Percentiles rank a stretch among this genome's conserved stretches.
phyloP scores from a whole-genome alignment of 1,140 invertebrate species.

The Drosophila setifemur region DNA sequence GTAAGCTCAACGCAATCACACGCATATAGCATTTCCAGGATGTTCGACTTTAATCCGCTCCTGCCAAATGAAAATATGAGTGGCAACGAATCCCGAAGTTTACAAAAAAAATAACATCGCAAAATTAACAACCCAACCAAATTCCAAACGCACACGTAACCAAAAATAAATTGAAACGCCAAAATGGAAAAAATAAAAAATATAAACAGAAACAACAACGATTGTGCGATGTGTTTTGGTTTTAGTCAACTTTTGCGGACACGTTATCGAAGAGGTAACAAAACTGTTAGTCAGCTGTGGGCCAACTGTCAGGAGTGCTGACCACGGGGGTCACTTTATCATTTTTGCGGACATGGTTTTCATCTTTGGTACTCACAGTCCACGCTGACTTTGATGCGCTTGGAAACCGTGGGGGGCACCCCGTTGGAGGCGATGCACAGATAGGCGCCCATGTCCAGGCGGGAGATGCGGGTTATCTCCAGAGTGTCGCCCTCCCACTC shows the following conservation, averaged over 20 bases:
- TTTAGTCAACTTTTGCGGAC: conserved; percentile 15
- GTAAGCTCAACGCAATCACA: background rate
- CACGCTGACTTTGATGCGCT: conserved; percentile 95
- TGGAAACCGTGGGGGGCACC: conserved; percentile 91
- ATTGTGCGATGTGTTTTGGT: conserved; percentile 21
- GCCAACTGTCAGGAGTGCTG: conserved; percentile 3
- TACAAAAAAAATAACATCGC: conserved; percentile 10
- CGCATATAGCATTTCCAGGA: background rate
- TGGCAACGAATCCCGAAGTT: conserved; percentile 11
- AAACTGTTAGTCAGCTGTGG: conserved; percentile 11
- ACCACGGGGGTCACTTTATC: conserved; percentile 26
- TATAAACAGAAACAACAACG: conserved; percentile 13
- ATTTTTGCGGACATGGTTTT: conserved; percentile 15
- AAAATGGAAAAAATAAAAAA: conserved; percentile 14
- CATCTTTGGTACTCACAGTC: conserved; percentile 90
- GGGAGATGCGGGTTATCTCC: conserved; percentile 92
- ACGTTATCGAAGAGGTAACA: conserved; percentile 11
- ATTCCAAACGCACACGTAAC: conserved; percentile 34
- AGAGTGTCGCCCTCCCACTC: conserved; percentile 93
- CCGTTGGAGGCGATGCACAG: conserved; percentile 90
- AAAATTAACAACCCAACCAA: conserved; percentile 14
- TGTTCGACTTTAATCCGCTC: conserved; percentile 52
- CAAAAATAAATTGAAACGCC: conserved; percentile 56
- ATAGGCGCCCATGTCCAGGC: conserved; percentile 95
- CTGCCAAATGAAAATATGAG: conserved; percentile 67